Base-by-base conservation (phyloP, 2,113 vertebrate species). In the Callospermophilus lateralis region DNA sequence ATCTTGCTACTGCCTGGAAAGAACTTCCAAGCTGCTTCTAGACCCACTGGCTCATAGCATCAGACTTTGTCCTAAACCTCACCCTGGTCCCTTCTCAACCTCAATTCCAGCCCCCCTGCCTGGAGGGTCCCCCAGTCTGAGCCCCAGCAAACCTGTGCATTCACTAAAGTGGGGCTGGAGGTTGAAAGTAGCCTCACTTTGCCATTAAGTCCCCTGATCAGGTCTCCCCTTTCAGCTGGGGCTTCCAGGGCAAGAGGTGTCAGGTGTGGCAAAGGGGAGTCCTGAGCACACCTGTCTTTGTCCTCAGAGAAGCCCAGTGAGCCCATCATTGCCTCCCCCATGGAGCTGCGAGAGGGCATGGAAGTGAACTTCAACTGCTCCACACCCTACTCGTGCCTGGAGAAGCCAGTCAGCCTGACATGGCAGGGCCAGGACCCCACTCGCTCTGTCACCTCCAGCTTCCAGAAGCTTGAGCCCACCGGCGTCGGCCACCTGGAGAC, bases 351-450 rank as follows among this genome's bases (percentile, higher is more conserved):
- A 0, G 99, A 99, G 34, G 98, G 97, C 0, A 13, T 48, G 3
- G 58, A 22, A 0, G 85, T 53, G 76, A 90, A 55, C 28, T 89
- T 99, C 93, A 92, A 81, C 87, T 99, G 99, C 65, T 98, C 98
- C 77, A 98, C 98, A 0, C 98, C 98, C 6, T 99, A 99, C 3
- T 5, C 30, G 0, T 99, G 99, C 90, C 98, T 93, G 0, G 8
- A 12, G 0, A 74, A 61, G 0, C 22, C 51, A 0, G 0, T 81
- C 3, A 3, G 1, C 51, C 96, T 99, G 85, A 73, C 4, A 28
- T 99, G 99, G 99, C 32, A 53, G 20, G 98, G 98, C 63, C 97
- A 98, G 2, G 61, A 98, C 65, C 89, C 95, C 0, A 65, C 3
- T 0, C 90, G 80, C 84, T 98, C 98, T 0, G 0, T 8, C 0